These are phyloP conservation scores for Bergia puertoricense DNA, from an alignment of 92 coral and sea anemone genomes.

Conservation along the genomic window DNA sequence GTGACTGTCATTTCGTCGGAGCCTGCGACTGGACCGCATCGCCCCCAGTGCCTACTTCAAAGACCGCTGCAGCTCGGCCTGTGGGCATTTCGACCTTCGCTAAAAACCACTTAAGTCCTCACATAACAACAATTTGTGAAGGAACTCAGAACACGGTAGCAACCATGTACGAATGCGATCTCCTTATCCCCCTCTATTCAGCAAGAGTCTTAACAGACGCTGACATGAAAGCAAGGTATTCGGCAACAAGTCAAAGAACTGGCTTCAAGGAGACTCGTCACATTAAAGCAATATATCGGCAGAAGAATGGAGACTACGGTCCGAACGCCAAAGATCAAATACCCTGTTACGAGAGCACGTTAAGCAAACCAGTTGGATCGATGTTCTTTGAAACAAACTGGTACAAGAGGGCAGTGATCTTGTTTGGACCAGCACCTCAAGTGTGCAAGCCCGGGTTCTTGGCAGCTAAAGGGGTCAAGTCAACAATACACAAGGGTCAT, in stretches of 20 bases:
- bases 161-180: not conserved
- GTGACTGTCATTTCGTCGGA: no score
- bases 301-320: not conserved
- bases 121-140: not conserved
- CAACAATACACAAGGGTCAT: not conserved
- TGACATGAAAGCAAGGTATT: not conserved
- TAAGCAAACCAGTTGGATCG: not conserved
- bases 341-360: not conserved
- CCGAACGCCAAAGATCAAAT: not conserved
- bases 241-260: not conserved
- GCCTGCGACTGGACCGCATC: no score
- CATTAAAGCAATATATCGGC: not conserved
- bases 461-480: no score
- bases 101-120: not conserved
- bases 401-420: not conserved
- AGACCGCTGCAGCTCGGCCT: no score
- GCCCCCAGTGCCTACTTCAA: no score
- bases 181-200: not conserved
- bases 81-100: no score
- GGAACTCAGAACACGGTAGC: not conserved
- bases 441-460: not conserved
- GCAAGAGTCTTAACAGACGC: not conserved
- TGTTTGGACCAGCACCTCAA: not conserved
- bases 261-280: not conserved
- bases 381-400: constrained; percentile 1